phyloP scores from a whole-genome alignment of 2,113 vertebrate genomes.

The Anolis sagrei region DNA sequence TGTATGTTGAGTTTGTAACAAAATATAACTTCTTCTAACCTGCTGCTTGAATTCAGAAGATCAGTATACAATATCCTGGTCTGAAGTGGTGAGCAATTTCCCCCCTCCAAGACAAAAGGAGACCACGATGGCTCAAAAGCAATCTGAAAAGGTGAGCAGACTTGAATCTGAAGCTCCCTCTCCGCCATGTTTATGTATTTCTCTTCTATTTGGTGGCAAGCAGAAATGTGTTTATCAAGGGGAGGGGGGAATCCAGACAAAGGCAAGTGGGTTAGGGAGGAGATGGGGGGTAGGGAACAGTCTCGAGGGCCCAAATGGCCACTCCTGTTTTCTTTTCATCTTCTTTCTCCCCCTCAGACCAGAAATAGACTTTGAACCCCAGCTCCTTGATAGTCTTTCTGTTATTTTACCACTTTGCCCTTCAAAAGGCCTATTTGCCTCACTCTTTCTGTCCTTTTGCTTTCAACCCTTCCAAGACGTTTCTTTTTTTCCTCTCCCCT shows the following conservation, averaged over 20 bases:
- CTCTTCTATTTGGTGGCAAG: slow-evolving; percentile 49
- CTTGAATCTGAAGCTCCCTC: not conserved
- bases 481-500: too few relatives aligned
- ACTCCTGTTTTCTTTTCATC: too few relatives aligned
- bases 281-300: not conserved
- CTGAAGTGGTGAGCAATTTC: not conserved
- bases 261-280: not conserved
- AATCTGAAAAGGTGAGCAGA: slow-evolving; percentile 69
- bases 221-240: slow-evolving; percentile 44
- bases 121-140: slow-evolving; percentile 63
- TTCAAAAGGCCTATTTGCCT: not conserved
- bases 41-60: slow-evolving; percentile 24
- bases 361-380: slow-evolving; percentile 62
- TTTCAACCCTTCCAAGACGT: slow-evolving; percentile 42
- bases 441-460: slow-evolving; percentile 19
- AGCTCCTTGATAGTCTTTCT: slow-evolving; percentile 41
- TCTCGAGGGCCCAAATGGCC: slow-evolving; percentile 30
- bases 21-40: not conserved
- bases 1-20: too few relatives aligned
- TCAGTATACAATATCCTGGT: slow-evolving; percentile 4
- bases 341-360: not conserved
- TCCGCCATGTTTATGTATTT: not conserved
- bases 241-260: not conserved
- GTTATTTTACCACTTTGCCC: slow-evolving; percentile 7
- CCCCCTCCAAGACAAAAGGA: slow-evolving; percentile 28